These are phyloP conservation scores for Phymanthus crucifer DNA, from an alignment of 92 coral and sea anemone species.

Conservation along the genomic window DNA sequence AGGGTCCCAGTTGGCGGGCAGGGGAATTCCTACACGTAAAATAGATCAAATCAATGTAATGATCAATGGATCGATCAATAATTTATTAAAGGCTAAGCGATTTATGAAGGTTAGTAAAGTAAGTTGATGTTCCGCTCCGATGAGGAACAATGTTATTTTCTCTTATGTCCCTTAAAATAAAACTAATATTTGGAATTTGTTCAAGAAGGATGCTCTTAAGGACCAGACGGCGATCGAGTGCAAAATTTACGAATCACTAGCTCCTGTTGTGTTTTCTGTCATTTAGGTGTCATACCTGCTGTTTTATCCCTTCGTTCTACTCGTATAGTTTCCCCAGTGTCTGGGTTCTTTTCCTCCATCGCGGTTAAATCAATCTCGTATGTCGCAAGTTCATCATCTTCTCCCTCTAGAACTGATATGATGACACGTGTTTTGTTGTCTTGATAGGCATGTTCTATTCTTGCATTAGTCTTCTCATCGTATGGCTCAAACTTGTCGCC, in stretches of 20 bases:
- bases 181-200: too few species aligned
- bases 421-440: constrained; percentile 42
- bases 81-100: too few species aligned
- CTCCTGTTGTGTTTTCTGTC: too few species aligned
- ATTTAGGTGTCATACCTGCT: constrained; percentile 39
- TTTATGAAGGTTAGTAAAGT: too few species aligned
- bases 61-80: too few species aligned
- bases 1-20: constrained; percentile 66
- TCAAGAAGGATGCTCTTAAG: too few species aligned
- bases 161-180: too few species aligned
- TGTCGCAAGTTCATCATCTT: not conserved
- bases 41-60: not conserved
- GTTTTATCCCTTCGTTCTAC: constrained; percentile 63
- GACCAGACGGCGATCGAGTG: too few species aligned
- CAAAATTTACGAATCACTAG: too few species aligned
- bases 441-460: constrained; percentile 68
- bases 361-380: constrained; percentile 62
- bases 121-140: too few species aligned
- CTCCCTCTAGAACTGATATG: not conserved
- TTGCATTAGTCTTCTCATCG: constrained; percentile 38
- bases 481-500: constrained; percentile 29
- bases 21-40: constrained; percentile 20
- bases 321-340: constrained; percentile 13
- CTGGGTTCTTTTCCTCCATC: constrained; percentile 51
- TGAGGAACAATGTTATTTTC: too few species aligned